Conservation (phyloP, 2,113 vertebrate species). For the Notothenia coriiceps region DNA sequence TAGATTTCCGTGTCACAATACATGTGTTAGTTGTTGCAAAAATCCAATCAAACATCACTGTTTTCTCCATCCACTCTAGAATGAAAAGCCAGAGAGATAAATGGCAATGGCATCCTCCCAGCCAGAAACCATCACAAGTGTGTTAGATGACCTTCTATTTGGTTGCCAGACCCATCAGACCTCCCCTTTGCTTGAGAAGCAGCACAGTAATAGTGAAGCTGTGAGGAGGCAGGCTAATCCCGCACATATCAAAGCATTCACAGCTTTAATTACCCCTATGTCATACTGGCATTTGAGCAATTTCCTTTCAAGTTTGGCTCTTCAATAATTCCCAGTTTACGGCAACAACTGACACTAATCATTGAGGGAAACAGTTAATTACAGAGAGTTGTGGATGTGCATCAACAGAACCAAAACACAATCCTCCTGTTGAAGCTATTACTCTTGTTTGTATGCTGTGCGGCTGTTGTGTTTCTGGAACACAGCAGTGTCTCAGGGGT, state of each 20-base stretch:
- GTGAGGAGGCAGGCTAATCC: constrained; percentile 6
- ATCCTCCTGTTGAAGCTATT: constrained; percentile 60
- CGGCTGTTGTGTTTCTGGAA: constrained; percentile 8
- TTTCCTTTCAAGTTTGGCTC: constrained; percentile 43
- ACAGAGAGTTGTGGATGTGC: constrained; percentile 23
- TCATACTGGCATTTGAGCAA: constrained; percentile 25
- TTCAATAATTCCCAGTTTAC: constrained; percentile 40
- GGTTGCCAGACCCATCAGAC: constrained; percentile 32
- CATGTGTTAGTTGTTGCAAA: not conserved
- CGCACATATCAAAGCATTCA: constrained; percentile 49
- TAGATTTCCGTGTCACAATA: too few species aligned
- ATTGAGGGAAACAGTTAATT: constrained; percentile 25
- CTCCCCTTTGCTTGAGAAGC: constrained; percentile 23
- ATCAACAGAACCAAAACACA: not conserved
- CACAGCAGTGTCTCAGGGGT: not conserved
- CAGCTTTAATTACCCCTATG: constrained; percentile 46
- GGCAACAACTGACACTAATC: constrained; percentile 33
- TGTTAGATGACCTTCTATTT: constrained; percentile 43
- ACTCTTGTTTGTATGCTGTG: constrained; percentile 12
- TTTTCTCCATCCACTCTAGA: not conserved
- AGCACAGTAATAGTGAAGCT: constrained; percentile 31
- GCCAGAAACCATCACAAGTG: constrained; percentile 33
- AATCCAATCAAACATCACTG: not conserved
- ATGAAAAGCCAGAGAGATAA: constrained; percentile 5
- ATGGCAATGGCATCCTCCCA: not conserved